A percentile compares a stretch with the other conserved stretches of the same genome.
phyloP scores from a whole-genome alignment of 2,113 vertebrate species.

The Dipodomys merriami region DNA sequence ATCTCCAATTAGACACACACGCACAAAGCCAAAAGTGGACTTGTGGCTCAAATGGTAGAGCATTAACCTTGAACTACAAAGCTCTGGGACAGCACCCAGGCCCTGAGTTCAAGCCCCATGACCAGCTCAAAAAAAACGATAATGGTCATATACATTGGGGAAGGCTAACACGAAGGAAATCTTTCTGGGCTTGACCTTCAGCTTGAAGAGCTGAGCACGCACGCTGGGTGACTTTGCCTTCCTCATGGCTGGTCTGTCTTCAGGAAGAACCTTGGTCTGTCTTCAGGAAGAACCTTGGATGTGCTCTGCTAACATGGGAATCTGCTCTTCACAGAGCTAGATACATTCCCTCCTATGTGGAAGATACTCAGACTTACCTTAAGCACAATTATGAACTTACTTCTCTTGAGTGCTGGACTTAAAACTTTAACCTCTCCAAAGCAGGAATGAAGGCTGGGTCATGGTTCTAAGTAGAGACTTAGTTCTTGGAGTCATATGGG shows the following conservation, averaged over 20 bases:
- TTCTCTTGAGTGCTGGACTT: background rate
- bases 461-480: background rate
- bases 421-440: background rate
- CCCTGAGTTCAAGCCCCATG: too few species aligned
- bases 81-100: too few species aligned
- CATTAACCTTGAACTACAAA: too few species aligned
- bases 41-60: too few species aligned
- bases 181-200: background rate
- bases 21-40: too few species aligned
- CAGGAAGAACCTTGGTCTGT: too few species aligned
- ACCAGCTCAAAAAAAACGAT: background rate
- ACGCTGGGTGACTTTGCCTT: background rate
- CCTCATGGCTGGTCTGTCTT: background rate
- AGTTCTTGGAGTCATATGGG: background rate
- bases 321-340: background rate
- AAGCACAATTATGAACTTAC: background rate
- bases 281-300: background rate
- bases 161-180: background rate
- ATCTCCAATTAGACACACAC: too few species aligned
- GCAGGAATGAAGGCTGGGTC: background rate
- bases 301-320: background rate
- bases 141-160: background rate
- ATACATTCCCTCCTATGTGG: background rate
- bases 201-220: background rate
- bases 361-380: background rate